phyloP scores from a whole-genome alignment of 2,888 invertebrate genomes.

The Lithophane leautieri region DNA sequence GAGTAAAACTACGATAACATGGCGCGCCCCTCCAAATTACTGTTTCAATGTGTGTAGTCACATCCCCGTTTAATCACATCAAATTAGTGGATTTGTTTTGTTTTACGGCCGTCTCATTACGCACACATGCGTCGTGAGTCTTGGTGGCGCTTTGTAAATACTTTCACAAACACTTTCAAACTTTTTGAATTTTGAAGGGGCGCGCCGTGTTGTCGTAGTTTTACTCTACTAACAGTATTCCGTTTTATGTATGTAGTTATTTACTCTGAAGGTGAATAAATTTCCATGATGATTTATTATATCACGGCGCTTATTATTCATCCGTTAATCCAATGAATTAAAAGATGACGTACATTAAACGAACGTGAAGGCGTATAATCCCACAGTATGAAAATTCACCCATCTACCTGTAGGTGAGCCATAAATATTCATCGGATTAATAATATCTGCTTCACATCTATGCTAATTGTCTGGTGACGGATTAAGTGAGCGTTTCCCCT shows the following conservation, averaged over 20 bases:
- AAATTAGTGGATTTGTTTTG: no score
- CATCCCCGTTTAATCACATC: no score
- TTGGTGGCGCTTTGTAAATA: no score
- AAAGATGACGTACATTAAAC: slow-evolving; percentile 56
- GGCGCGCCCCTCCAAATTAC: no score
- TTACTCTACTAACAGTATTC: slow-evolving; percentile 1
- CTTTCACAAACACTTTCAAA: no score
- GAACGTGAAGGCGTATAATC: slow-evolving; percentile 53
- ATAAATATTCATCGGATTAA: slow-evolving; percentile 58
- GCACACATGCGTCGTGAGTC: no score
- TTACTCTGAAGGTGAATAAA: slow-evolving; percentile 35
- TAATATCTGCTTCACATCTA: slow-evolving; percentile 46
- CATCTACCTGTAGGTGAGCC: slow-evolving; percentile 43
- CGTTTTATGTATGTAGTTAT: background rate
- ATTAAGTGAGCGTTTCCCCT: slow-evolving; percentile 41
- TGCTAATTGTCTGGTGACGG: slow-evolving; percentile 46
- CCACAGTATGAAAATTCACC: slow-evolving; percentile 54
- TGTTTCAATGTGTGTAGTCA: no score
- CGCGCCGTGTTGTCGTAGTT: no score
- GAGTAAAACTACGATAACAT: no score
- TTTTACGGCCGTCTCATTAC: no score
- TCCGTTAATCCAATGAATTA: slow-evolving; percentile 60
- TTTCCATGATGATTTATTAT: slow-evolving; percentile 44
- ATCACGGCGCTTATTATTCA: slow-evolving; percentile 45
- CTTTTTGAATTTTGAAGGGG: no score